A percentile compares a stretch with the other conserved stretches of the same genome.
These are phyloP conservation scores for Marasmarcha lunaedactyla DNA, from an alignment of 2,888 invertebrate species.

Conservation along the genomic window DNA sequence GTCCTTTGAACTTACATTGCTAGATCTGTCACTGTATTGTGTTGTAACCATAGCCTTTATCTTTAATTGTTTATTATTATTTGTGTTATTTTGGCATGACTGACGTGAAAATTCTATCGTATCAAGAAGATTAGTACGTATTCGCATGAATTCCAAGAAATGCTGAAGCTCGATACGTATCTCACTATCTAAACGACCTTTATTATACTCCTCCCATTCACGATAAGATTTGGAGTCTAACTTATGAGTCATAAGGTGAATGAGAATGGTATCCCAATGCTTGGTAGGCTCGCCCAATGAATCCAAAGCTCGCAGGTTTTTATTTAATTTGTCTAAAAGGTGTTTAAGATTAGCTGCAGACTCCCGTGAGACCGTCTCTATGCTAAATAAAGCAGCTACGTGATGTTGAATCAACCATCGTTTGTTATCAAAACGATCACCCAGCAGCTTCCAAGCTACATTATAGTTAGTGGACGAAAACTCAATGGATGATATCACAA, in stretches of 20 bases:
- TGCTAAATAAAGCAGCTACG: no score
- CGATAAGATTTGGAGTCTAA: slow-evolving; percentile 4
- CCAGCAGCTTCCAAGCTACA: no score
- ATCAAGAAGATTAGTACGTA: neutral
- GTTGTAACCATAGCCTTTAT: neutral
- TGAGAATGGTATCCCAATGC: slow-evolving; percentile 12
- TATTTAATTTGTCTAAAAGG: slow-evolving; percentile 17
- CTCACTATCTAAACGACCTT: slow-evolving; percentile 1
- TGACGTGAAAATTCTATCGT: neutral
- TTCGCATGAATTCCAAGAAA: neutral
- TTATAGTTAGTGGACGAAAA: no score
- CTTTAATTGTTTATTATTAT: neutral
- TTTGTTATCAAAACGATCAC: no score
- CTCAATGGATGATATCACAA: slow-evolving; percentile 1
- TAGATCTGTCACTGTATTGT: no score
- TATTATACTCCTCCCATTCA: slow-evolving; percentile 7
- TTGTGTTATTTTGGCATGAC: neutral
- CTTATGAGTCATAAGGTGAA: slow-evolving; percentile 3
- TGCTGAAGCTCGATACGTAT: neutral
- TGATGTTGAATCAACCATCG: no score
- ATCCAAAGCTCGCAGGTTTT: slow-evolving; percentile 16
- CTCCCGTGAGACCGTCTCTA: no score
- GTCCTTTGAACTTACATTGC: neutral
- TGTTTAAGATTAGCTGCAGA: slow-evolving; percentile 9
- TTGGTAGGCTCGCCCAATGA: slow-evolving; percentile 13